Evolutionary conservation across 2,888 invertebrate genomes (phyloP), one percentile per base, ranked within the genome.

Genomic region (Pammene fasciana): DNA sequence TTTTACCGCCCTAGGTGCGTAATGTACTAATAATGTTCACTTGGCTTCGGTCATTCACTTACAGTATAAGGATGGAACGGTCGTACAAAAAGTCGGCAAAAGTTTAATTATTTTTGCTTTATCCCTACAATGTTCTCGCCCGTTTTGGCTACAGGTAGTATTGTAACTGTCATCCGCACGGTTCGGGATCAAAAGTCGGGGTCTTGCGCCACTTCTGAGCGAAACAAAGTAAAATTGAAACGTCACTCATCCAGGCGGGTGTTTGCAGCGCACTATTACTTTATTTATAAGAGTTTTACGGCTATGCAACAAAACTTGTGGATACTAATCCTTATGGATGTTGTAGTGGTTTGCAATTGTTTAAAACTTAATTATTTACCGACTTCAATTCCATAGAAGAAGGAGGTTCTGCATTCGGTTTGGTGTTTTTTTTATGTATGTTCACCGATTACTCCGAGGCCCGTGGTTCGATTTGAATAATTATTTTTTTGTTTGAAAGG

Each of bases 161-260:
- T 64, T 65, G 59, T 70, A 70, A 34, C 68, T 70, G 68, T 70
- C 68, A 70, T 52, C 16, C 59, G 54, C 68, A 70, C 38, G 9
- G 65, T 41, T 48, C n/a, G 55, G 75, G 75, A 81, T 80, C 79
- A 79, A 79, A 83, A 78, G 77, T 80, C 77, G 74, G 72, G 75
- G 73, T 76, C 72, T 75, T 77, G 73, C 75, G 74, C 71, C 71
- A 80, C 76, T 80, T 78, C 45, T 26, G 16, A 38, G 81, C 82
- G 81, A 81, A 80, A 84, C 85, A 83, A 85, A 88, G 82, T 85
- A 81, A 85, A 88, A 90, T 89, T 87, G 88, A 85, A 89, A 88
- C 81, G 89, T 87, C 89, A 88, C 77, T 80, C 77, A 82, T 76
- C 80, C 78, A 82, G 82, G 6, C 14, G 26, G 66, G 56, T 68